Evolutionary conservation across 1,140 invertebrate species (phyloP), one percentile per base, ranked within the genome.

Genomic region (Akabosia matsudoensis): DNA sequence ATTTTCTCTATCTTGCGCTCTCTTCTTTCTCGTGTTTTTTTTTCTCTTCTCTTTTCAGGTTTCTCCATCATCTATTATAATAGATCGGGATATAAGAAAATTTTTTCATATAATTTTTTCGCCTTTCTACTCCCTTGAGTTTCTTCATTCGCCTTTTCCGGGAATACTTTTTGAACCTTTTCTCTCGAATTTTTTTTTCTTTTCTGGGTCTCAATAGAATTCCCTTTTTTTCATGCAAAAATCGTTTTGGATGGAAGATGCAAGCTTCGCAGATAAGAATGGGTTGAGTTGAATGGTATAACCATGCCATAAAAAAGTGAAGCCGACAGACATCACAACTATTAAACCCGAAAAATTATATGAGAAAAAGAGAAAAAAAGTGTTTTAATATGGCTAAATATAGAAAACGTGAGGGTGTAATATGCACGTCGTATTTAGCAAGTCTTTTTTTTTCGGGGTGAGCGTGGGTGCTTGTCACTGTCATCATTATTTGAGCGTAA

Each of bases 141-240:
- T 67, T 14, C 22, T 61, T 67, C 61, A 67, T 67, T 67, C 61
- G 61, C 61, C 61, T 67, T 67, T 67, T 67, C 61, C 61, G 61
- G 61, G 61, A 67, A 67, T 67, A 28, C 61, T 31, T 30, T 67
- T 67, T 67, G 24, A 24, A 30, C 61, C 1, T 67, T 30, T 67
- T 67, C 28, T 22, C 61, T 67, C 30, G 28, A 24, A 30, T 30
- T 67, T 31, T 67, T 67, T 67, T 67, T 67, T n/a, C 31, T 22
- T 61, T 22, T 61, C 54, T 61, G 13, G 61, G 61, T 67, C 28
- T 67, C 61, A 22, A 4, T 67, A 31, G 61, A 67, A 67, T 67
- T 28, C 61, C n/a, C n/a, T n/a, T n/a, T 67, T 67, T 67, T 67
- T 67, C 61, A 67, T 67, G 61, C 24, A 67, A 67, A 67, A 67